Conservation (phyloP, 2,888 invertebrate species). For the Atethmia centrago region DNA sequence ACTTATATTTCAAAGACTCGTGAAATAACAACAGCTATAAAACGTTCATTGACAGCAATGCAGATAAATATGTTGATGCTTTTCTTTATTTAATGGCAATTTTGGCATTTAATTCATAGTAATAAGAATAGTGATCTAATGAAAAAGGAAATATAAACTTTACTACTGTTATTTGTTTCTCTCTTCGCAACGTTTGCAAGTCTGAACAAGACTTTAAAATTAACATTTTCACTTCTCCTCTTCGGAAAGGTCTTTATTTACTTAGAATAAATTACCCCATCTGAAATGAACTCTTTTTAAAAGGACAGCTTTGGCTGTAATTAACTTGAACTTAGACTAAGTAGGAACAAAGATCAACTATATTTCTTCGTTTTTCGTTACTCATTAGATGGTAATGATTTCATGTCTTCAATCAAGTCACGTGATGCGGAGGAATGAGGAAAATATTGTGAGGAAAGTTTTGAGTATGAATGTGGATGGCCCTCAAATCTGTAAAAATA, state of each 20-base stretch:
- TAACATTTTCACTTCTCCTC: constrained; percentile 6
- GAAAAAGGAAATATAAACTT: neutral
- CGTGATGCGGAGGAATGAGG: too few relatives aligned
- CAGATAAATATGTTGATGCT: neutral
- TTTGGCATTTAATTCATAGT: too few relatives aligned
- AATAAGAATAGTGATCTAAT: too few relatives aligned
- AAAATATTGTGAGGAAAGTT: too few relatives aligned
- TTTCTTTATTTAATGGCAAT: too few relatives aligned
- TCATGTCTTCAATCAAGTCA: too few relatives aligned
- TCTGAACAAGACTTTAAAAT: constrained; percentile 36
- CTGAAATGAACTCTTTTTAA: constrained; percentile 43
- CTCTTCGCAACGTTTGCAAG: neutral
- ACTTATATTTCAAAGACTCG: neutral
- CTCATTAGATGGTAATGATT: neutral
- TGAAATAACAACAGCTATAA: neutral
- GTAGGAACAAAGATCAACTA: neutral
- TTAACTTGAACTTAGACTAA: constrained; percentile 27
- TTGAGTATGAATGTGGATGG: too few relatives aligned
- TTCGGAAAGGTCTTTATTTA: constrained; percentile 25
- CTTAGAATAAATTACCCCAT: constrained; percentile 52
- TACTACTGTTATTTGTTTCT: neutral
- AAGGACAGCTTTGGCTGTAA: constrained; percentile 31
- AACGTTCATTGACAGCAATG: neutral
- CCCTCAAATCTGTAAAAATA: too few relatives aligned
- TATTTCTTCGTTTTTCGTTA: constrained; percentile 11